A percentile compares a stretch with the other conserved stretches of the same genome.
These are phyloP conservation scores for Euwallacea fornicatus DNA, from an alignment of 1,140 invertebrate genomes.

Conservation along the genomic window DNA sequence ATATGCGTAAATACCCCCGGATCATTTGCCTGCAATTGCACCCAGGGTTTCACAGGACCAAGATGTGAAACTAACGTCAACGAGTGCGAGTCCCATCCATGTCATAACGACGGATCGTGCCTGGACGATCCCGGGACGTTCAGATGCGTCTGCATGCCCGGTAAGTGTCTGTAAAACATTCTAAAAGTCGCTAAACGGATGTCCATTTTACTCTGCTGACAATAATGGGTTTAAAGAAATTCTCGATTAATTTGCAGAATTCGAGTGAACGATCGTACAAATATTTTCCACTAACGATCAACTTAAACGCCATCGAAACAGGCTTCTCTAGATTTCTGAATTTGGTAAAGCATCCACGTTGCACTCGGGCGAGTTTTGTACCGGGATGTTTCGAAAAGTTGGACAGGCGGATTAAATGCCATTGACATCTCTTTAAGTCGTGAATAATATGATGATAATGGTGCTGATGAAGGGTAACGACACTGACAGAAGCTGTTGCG, in stretches of 20 bases:
- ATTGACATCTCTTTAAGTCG: too few species aligned
- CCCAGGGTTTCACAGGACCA: conserved; percentile 87
- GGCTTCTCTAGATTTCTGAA: conserved; percentile 34
- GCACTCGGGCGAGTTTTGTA: conserved; percentile 10
- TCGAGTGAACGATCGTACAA: conserved; percentile 9
- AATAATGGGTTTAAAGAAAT: conserved; percentile 14
- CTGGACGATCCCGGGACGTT: conserved; percentile 93
- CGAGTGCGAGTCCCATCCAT: conserved; percentile 93
- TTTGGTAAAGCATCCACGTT: conserved; percentile 31
- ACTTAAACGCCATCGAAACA: conserved; percentile 27
- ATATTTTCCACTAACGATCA: conserved; percentile 22
- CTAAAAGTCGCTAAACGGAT: neutral
- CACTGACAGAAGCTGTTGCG: too few species aligned
- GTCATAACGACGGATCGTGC: conserved; percentile 91
- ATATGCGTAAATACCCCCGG: conserved; percentile 94
- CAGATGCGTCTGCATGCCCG: conserved; percentile 95
- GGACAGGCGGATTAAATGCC: neutral
- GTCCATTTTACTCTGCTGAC: neutral
- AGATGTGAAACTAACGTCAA: conserved; percentile 91
- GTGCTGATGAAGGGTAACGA: too few species aligned
- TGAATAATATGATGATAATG: too few species aligned
- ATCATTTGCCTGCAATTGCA: conserved; percentile 89
- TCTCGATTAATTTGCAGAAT: conserved; percentile 21
- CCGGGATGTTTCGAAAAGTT: conserved; percentile 6
- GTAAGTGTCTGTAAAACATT: conserved; percentile 57